These are phyloP conservation scores for Ladona fulva DNA, from an alignment of 1,140 invertebrate genomes.

Conservation along the genomic window DNA sequence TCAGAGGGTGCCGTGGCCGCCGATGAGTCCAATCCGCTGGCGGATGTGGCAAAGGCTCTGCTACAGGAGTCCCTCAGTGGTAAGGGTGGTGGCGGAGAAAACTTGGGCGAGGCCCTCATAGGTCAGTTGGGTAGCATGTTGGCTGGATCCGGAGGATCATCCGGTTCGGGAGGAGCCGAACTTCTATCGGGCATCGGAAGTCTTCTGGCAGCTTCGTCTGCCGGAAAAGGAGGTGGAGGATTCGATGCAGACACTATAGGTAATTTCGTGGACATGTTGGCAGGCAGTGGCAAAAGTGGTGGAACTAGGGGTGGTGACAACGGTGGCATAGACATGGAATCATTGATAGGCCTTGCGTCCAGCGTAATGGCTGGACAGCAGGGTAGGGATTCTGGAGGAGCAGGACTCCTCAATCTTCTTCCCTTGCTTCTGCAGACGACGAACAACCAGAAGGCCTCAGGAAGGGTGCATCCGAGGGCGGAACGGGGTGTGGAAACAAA, in stretches of 20 bases:
- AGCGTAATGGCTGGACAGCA: not conserved
- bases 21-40: not conserved
- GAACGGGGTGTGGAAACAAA: not conserved
- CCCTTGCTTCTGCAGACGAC: not conserved
- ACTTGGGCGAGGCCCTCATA: not conserved
- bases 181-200: not conserved
- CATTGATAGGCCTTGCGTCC: not conserved
- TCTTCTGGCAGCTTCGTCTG: not conserved
- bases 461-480: not conserved
- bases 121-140: not conserved
- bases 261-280: not conserved
- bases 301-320: not conserved
- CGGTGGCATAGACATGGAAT: not conserved
- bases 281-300: not conserved
- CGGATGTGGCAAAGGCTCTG: not conserved
- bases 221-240: not conserved
- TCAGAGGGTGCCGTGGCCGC: not conserved
- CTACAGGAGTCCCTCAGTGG: not conserved
- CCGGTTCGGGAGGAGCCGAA: not conserved
- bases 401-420: not conserved
- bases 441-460: not conserved
- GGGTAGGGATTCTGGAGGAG: not conserved
- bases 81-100: not conserved
- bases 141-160: not conserved
- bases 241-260: not conserved